A percentile compares a stretch with the other conserved stretches of the same genome.
These are phyloP conservation scores for Poecilia wingei DNA, from an alignment of 2,797 vertebrate species.

Conservation along the genomic window DNA sequence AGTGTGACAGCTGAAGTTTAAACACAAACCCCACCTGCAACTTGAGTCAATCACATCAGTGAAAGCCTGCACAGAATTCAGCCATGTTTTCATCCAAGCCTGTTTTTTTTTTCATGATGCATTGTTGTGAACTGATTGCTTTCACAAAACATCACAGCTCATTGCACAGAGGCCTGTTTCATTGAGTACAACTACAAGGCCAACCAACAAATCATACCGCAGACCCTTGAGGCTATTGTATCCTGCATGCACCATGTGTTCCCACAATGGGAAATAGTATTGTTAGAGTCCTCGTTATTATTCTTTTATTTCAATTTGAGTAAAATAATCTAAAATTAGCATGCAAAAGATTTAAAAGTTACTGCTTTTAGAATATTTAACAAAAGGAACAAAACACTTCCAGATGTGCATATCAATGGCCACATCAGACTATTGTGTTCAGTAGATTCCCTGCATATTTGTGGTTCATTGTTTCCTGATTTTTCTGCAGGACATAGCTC, in stretches of 20 bases:
- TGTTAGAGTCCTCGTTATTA: constrained; percentile 15
- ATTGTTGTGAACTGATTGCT: constrained; percentile 1
- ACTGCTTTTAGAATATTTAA: background rate
- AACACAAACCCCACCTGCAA: constrained; percentile 8
- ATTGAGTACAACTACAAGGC: constrained; percentile 9
- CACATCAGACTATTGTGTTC: background rate
- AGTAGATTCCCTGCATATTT: background rate
- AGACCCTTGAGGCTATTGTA: constrained; percentile 23
- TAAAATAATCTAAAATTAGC: constrained; percentile 22
- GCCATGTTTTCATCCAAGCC: background rate
- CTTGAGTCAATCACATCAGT: background rate
- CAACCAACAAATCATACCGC: constrained; percentile 14
- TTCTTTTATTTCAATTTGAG: constrained; percentile 12
- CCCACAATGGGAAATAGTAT: constrained; percentile 20
- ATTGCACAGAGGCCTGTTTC: background rate
- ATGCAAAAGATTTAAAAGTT: background rate
- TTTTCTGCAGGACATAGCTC: background rate
- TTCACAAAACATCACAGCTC: constrained; percentile 14
- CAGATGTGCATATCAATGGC: background rate
- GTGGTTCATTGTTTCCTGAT: background rate
- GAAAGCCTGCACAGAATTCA: background rate
- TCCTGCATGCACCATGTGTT: constrained; percentile 25
- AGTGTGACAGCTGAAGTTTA: background rate
- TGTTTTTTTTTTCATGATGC: constrained; percentile 15
- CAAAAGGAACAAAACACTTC: background rate